Conservation (phyloP, 2,888 invertebrate genomes). For the Drymonia ruficornis region DNA sequence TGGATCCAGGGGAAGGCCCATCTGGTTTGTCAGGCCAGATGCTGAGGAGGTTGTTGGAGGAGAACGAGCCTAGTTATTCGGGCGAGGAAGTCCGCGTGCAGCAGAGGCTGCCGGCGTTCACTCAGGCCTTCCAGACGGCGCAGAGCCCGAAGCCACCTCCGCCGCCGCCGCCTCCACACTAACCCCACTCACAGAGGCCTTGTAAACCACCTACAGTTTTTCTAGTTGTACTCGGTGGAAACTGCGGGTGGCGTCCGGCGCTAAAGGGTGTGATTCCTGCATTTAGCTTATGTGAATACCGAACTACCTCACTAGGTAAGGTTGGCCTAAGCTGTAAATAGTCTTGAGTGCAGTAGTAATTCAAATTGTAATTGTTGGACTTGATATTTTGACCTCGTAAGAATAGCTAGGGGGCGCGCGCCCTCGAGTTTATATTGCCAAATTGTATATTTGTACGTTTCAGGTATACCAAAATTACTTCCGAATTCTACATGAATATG, state of each 20-base stretch:
- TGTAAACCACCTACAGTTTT: slow-evolving; percentile 19
- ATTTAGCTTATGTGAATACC: slow-evolving; percentile 75
- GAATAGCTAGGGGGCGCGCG: slow-evolving; percentile 47
- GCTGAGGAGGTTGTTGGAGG: slow-evolving; percentile 64
- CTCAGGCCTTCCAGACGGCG: slow-evolving; percentile 78
- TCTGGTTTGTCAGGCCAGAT: slow-evolving; percentile 73
- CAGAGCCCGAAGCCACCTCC: slow-evolving; percentile 80
- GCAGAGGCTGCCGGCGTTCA: slow-evolving; percentile 74
- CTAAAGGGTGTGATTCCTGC: slow-evolving; percentile 54
- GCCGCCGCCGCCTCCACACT: slow-evolving; percentile 75
- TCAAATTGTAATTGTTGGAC: slow-evolving; percentile 58
- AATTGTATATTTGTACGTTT: slow-evolving; percentile 77
- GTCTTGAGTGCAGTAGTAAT: slow-evolving; percentile 68
- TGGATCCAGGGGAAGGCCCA: slow-evolving; percentile 77
- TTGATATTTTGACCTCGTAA: slow-evolving; percentile 54
- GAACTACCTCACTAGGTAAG: slow-evolving; percentile 83
- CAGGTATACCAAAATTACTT: slow-evolving; percentile 81
- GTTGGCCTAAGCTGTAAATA: slow-evolving; percentile 78
- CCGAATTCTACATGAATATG: slow-evolving; percentile 85
- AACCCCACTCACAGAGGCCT: slow-evolving; percentile 40
- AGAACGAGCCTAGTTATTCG: slow-evolving; percentile 54
- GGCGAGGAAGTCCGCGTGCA: slow-evolving; percentile 62
- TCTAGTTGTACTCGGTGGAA: slow-evolving; percentile 18
- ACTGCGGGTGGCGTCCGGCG: slow-evolving; percentile 26
- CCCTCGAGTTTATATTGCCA: slow-evolving; percentile 70